A percentile compares a stretch with the other conserved stretches of the same genome.
phyloP scores from a whole-genome alignment of 2,888 invertebrate species.

The Hofmannophila pseudospretella region DNA sequence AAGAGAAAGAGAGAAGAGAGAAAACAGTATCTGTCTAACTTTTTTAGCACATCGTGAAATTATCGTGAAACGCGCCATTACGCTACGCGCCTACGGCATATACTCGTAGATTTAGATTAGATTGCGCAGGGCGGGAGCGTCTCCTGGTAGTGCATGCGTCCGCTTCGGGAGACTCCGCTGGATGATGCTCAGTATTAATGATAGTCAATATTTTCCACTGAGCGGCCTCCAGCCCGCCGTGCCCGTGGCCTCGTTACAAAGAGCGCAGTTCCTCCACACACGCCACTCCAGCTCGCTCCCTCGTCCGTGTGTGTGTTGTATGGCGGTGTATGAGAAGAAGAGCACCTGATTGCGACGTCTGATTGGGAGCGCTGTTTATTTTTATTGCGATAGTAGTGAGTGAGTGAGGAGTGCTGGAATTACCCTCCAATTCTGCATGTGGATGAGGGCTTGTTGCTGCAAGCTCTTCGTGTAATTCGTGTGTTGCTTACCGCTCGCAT shows the following conservation, averaged over 20 bases:
- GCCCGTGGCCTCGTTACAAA: conserved; percentile 32
- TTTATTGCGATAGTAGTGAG: conserved; percentile 51
- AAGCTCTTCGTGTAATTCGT: neutral
- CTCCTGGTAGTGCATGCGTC: too few species aligned
- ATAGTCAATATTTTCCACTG: too few species aligned
- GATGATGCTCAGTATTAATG: too few species aligned
- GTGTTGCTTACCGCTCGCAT: neutral
- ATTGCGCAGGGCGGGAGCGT: too few species aligned
- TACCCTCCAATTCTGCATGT: conserved; percentile 29
- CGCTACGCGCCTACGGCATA: too few species aligned
- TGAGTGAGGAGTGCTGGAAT: conserved; percentile 32
- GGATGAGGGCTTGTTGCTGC: conserved; percentile 2
- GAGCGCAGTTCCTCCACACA: conserved; percentile 36
- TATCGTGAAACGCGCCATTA: too few species aligned
- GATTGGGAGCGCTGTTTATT: conserved; percentile 55
- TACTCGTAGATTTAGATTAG: too few species aligned
- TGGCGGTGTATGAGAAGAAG: conserved; percentile 42
- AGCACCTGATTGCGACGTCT: conserved; percentile 71
- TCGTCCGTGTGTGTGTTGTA: conserved; percentile 14
- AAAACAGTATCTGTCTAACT: too few species aligned
- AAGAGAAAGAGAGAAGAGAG: too few species aligned
- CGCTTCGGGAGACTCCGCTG: too few species aligned
- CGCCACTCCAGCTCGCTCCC: conserved; percentile 6
- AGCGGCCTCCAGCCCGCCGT: too few species aligned
- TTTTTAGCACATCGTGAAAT: too few species aligned